Evolutionary conservation across 2,888 invertebrate species (phyloP).

Genomic region (Acholoe squamosa): DNA sequence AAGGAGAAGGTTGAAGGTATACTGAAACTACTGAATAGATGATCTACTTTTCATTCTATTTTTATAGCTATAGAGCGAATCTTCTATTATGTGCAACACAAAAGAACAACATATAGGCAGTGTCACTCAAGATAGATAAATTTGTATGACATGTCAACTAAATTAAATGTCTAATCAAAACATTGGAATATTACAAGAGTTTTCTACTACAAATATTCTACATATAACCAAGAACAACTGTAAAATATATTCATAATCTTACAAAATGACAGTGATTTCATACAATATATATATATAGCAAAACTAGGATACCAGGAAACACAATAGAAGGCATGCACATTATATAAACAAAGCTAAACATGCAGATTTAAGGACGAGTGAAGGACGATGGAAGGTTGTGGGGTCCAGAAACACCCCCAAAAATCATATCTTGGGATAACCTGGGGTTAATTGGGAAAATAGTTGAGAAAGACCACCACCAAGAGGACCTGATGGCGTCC

Average conservation of each 20-base stretch:
- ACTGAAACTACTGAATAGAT: constrained; percentile 43
- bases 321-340: too few relatives aligned
- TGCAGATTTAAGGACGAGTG: too few relatives aligned
- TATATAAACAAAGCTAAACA: too few relatives aligned
- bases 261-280: too few relatives aligned
- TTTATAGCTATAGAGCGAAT: not conserved
- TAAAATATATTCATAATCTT: not conserved
- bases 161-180: constrained; percentile 11
- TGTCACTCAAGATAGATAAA: not conserved
- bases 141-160: constrained; percentile 19
- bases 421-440: too few relatives aligned
- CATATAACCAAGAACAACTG: not conserved
- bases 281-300: too few relatives aligned
- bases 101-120: not conserved
- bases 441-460: too few relatives aligned
- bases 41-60: not conserved
- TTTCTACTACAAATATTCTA: not conserved
- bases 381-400: too few relatives aligned
- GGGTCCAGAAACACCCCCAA: too few relatives aligned
- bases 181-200: not conserved
- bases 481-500: not conserved
- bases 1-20: not conserved
- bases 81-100: constrained; percentile 46
- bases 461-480: too few relatives aligned
- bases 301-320: too few relatives aligned